Evolutionary conservation across 2,797 vertebrate species (phyloP).

Genomic region (Alcedo quadribrachys): DNA sequence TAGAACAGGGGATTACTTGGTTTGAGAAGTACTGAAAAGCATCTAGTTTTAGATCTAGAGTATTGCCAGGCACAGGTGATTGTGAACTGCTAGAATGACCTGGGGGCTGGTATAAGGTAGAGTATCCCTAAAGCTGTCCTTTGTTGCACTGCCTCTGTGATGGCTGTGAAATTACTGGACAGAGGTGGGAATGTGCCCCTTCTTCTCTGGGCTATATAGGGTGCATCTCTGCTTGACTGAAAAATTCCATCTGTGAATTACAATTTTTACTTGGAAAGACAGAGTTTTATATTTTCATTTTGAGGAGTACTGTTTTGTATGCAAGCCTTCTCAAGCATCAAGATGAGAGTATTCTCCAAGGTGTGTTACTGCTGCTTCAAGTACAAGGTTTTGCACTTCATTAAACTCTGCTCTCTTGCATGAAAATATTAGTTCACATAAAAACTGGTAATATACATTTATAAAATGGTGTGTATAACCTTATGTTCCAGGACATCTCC

Average conservation of each 20-base stretch:
- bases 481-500: background rate
- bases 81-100: background rate
- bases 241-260: background rate
- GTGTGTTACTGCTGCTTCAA: slow-evolving; percentile 19
- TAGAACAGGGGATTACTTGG: background rate
- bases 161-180: background rate
- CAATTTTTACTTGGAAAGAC: background rate
- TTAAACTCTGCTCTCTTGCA: slow-evolving; percentile 11
- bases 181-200: background rate
- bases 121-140: background rate
- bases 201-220: background rate
- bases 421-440: background rate
- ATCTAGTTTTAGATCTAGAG: background rate
- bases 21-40: background rate
- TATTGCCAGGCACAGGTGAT: background rate
- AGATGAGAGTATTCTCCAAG: background rate
- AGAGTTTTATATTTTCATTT: background rate
- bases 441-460: background rate
- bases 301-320: background rate
- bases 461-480: background rate
- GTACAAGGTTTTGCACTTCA: background rate
- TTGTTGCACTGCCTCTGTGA: accelerated
- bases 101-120: background rate
- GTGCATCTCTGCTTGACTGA: background rate
- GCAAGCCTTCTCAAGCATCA: background rate